phyloP scores from a whole-genome alignment of 2,888 invertebrate species.

The Oscheius sp. region DNA sequence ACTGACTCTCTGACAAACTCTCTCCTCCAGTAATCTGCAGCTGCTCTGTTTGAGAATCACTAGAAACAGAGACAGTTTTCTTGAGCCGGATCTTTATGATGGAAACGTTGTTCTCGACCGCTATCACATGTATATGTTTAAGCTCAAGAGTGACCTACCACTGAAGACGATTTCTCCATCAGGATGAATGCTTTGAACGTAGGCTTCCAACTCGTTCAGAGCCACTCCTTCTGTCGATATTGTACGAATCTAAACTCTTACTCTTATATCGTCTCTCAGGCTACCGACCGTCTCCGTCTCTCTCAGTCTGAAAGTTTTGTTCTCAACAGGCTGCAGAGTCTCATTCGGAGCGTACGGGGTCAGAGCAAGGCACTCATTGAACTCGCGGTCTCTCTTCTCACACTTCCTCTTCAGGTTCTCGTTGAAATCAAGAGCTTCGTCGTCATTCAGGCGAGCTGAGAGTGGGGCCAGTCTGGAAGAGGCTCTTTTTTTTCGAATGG shows the following conservation, averaged over 20 bases:
- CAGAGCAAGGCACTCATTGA: background rate
- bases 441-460: slow-evolving; percentile 12
- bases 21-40: too few relatives aligned
- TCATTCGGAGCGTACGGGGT: slow-evolving; percentile 4
- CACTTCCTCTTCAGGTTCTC: slow-evolving; percentile 9
- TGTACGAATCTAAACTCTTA: background rate
- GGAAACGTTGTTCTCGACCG: background rate
- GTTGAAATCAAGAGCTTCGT: slow-evolving; percentile 3
- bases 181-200: background rate
- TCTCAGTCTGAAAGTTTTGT: background rate
- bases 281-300: background rate
- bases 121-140: background rate
- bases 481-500: too few relatives aligned
- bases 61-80: too few relatives aligned
- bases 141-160: background rate
- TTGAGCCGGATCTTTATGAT: too few relatives aligned
- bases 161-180: slow-evolving; percentile 6
- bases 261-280: background rate
- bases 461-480: slow-evolving; percentile 1
- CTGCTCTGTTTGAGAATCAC: too few relatives aligned
- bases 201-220: background rate
- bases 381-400: slow-evolving; percentile 1
- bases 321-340: background rate
- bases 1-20: too few relatives aligned
- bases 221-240: background rate